A percentile compares a stretch with the other conserved stretches of the same genome.
phyloP scores from a whole-genome alignment of 2,888 invertebrate species.

The Xestia sexstrigata region DNA sequence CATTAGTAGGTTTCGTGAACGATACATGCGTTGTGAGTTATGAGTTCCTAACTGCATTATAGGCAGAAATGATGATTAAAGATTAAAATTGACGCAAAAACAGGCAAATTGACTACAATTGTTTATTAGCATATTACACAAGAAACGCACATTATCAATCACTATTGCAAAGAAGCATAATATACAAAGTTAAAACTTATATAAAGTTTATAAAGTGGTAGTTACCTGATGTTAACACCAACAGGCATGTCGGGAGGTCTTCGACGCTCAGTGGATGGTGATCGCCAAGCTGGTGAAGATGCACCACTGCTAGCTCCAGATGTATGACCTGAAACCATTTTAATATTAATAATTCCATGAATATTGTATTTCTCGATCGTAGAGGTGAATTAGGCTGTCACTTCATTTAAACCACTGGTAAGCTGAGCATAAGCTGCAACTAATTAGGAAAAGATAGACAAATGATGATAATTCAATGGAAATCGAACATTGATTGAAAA shows the following conservation, averaged over 20 bases:
- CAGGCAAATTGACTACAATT: not conserved
- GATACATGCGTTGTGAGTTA: too few species aligned
- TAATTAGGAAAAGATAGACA: not conserved
- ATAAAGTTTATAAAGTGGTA: too few species aligned
- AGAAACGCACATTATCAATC: not conserved
- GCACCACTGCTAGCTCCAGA: conserved; percentile 91
- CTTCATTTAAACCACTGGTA: not conserved
- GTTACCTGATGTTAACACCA: conserved; percentile 87
- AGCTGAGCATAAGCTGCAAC: not conserved
- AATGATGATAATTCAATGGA: not conserved
- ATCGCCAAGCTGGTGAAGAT: conserved; percentile 92
- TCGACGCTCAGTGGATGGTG: conserved; percentile 91
- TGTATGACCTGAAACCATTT: conserved; percentile 77
- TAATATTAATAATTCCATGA: not conserved
- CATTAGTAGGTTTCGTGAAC: too few species aligned
- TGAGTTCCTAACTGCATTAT: too few species aligned
- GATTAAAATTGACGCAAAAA: not conserved
- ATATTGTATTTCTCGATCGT: not conserved
- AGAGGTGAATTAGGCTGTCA: not conserved
- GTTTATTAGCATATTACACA: not conserved
- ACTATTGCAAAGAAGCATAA: not conserved
- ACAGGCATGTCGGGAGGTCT: conserved; percentile 89
- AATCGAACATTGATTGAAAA: not conserved
- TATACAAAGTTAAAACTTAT: not conserved
- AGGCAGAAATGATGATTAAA: not conserved